These are phyloP conservation scores for Oikopleura dioica DNA, from an alignment of 23 tunicate genomes.

Conservation along the genomic window DNA sequence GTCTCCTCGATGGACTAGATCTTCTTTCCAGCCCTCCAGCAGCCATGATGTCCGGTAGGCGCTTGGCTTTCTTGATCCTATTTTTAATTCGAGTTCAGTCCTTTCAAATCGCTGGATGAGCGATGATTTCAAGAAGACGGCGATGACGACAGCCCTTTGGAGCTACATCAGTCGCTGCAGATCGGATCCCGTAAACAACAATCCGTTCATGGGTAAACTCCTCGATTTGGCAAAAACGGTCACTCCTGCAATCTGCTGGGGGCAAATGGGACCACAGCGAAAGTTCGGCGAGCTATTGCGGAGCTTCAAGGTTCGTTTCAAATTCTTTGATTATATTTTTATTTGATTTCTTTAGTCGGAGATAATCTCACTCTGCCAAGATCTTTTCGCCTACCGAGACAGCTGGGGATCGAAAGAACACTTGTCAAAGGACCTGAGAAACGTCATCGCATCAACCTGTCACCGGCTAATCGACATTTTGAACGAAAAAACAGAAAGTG, in stretches of 20 bases:
- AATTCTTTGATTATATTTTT: too few species aligned
- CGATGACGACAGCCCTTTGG: slow-evolving; percentile 1
- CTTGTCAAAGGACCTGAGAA: too few species aligned
- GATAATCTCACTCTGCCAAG: not conserved
- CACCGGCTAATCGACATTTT: too few species aligned
- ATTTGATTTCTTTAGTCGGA: too few species aligned
- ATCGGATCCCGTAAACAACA: not conserved
- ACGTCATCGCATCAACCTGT: too few species aligned
- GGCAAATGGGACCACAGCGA: not conserved
- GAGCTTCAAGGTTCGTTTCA: not conserved
- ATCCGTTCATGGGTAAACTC: not conserved
- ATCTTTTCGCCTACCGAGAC: not conserved
- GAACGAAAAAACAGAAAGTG: too few species aligned
- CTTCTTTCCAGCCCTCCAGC: not conserved
- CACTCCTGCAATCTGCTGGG: slow-evolving; percentile 1
- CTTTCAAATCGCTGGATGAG: not conserved
- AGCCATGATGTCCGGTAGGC: not conserved
- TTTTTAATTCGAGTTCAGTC: too few species aligned
- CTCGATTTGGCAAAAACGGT: slow-evolving; percentile 5
- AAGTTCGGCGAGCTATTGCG: not conserved
- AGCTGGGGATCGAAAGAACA: not conserved
- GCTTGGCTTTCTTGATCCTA: too few species aligned
- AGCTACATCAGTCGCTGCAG: not conserved
- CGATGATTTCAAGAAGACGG: slow-evolving; percentile 10
- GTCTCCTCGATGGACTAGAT: not conserved